Base-by-base conservation (phyloP, 23 tunicate species). In the Aplidium turbinatum region DNA sequence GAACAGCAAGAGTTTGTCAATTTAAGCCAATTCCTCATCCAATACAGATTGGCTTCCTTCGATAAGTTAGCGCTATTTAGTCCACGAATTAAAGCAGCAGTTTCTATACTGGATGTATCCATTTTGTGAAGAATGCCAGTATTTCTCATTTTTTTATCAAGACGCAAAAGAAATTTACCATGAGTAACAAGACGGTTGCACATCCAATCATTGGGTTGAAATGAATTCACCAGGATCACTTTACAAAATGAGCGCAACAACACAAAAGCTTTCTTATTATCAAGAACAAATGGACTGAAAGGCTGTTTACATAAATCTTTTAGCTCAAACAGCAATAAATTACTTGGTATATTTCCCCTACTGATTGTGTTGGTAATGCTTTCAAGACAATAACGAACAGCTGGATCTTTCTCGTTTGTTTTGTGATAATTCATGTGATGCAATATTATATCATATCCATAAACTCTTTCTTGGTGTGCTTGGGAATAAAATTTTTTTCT, bases 1-100 rank as follows among this genome's bases (percentile, higher is more conserved):
- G 72, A 58, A 48, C 74, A 56, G 68, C 86, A 87, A 23, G n/a
- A 18, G 26, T 33, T 55, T 16, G 82, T 87, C 30, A 87, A 45
- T 6, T 57, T 21, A 42, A 90, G 32, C 97, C 97, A 90, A 48
- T 90, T 90, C 52, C 51, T 63, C 61, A 90, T 28, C 97, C 97
- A 90, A 40, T 90, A 90, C 31, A 75, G 5, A 38, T 82, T 76
- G 23, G 97, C 97, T 70, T 82, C 89, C 25, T 22, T 63, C 22
- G 85, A 61, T 3, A 90, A 62, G 0, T 66, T 29, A 6, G 83
- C 81, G 63, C 89, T 24, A 61, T 90, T 57, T 24, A 90, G 35
- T 18, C 97, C 97, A 4, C 97, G 78, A 54, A 90, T 57, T 32
- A 82, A 76, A 61, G 81, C 46, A 11, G 97, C 97, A 47, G 29